These are phyloP conservation scores for Eilema caniola DNA, from an alignment of 2,888 invertebrate genomes.

Conservation along the genomic window DNA sequence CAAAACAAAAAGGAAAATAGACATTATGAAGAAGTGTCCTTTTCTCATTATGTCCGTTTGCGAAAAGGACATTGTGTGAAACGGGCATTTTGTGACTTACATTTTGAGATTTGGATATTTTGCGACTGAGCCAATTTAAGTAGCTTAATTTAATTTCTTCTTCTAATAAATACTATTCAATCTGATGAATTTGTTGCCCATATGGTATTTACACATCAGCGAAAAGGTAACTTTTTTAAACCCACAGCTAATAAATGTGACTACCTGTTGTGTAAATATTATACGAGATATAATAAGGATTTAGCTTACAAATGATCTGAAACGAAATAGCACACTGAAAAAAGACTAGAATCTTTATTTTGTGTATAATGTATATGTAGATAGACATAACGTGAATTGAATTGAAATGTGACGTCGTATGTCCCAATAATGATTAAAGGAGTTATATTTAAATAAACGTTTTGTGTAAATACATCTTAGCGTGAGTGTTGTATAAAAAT, in stretches of 20 bases:
- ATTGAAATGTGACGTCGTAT: slow-evolving; percentile 42
- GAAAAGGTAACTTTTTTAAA: slow-evolving; percentile 18
- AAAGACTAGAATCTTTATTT: slow-evolving; percentile 67
- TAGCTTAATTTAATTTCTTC: slow-evolving; percentile 30
- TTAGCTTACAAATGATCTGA: slow-evolving; percentile 41
- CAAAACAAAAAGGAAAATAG: too few relatives aligned
- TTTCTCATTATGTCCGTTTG: too few relatives aligned
- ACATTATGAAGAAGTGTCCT: too few relatives aligned
- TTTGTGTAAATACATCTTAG: slow-evolving; percentile 50
- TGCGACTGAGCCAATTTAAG: neutral
- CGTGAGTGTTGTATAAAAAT: slow-evolving; percentile 32
- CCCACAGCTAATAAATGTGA: slow-evolving; percentile 8
- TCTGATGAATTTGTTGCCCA: slow-evolving; percentile 20
- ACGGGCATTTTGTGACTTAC: neutral
- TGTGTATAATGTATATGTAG: slow-evolving; percentile 68
- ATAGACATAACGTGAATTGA: slow-evolving; percentile 46
- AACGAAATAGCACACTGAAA: slow-evolving; percentile 48
- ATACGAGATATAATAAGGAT: slow-evolving; percentile 27
- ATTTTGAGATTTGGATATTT: neutral
- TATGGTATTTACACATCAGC: slow-evolving; percentile 26
- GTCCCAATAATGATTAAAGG: slow-evolving; percentile 42
- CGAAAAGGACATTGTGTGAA: too few relatives aligned
- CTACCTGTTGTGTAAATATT: slow-evolving; percentile 31
- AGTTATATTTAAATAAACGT: slow-evolving; percentile 56
- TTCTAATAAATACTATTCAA: slow-evolving; percentile 31